Evolutionary conservation across 1,140 invertebrate species (phyloP).

Genomic region (Dendrolimus kikuchii): DNA sequence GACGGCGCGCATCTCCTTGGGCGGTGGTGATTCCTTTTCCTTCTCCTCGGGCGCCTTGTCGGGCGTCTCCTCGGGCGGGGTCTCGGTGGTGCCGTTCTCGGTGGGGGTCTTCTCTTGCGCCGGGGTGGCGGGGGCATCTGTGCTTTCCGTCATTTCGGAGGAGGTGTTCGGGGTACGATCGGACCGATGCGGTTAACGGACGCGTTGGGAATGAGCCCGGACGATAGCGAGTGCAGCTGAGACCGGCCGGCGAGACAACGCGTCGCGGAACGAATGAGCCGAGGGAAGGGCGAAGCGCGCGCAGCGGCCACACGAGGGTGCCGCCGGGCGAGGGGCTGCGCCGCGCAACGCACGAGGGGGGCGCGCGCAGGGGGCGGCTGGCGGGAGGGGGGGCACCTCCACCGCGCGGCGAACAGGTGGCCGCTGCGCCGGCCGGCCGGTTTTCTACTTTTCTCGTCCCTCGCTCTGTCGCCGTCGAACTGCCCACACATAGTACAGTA

Average conservation of each 20-base stretch:
- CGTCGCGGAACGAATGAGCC: constrained; percentile 63
- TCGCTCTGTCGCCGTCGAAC: constrained; percentile 3
- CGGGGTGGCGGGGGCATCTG: constrained; percentile 64
- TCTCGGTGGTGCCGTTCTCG: constrained; percentile 67
- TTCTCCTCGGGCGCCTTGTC: constrained; percentile 70
- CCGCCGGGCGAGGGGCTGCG: constrained; percentile 21
- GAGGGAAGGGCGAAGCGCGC: constrained; percentile 52
- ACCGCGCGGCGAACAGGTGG: constrained; percentile 33
- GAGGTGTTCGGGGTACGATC: constrained; percentile 22
- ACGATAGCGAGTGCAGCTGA: constrained; percentile 26
- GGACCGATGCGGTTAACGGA: constrained; percentile 40
- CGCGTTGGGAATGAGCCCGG: constrained; percentile 49
- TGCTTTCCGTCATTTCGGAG: constrained; percentile 65
- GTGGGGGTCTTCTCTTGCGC: constrained; percentile 65
- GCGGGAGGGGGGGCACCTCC: constrained; percentile 19
- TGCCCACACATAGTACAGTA: constrained; percentile 22
- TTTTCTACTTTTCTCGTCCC: constrained; percentile 27
- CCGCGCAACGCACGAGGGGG: constrained; percentile 16
- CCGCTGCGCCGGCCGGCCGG: constrained; percentile 36
- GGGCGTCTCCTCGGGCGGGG: constrained; percentile 68
- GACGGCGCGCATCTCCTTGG: constrained; percentile 87
- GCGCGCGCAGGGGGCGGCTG: constrained; percentile 17
- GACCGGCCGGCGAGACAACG: constrained; percentile 53
- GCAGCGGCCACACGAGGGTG: constrained; percentile 25
- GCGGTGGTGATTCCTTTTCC: constrained; percentile 74